Evolutionary conservation across 1,140 invertebrate species (phyloP).

Genomic region (Solenopsis fugax): DNA sequence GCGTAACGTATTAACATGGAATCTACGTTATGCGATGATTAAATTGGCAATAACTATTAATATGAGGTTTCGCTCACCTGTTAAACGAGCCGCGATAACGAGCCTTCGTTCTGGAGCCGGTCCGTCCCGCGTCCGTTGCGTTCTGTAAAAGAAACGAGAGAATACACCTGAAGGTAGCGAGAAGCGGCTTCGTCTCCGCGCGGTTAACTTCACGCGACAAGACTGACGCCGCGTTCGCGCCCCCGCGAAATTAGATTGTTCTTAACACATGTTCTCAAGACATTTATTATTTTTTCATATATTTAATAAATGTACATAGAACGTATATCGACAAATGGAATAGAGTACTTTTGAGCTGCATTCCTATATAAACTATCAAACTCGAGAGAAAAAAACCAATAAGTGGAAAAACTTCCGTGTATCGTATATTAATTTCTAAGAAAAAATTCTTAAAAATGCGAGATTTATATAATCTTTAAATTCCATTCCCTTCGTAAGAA

Average conservation of each 20-base stretch:
- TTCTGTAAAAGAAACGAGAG: too few species aligned
- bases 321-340: conserved; percentile 71
- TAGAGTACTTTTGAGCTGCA: conserved; percentile 55
- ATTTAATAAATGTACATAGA: conserved; percentile 75
- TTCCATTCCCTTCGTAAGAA: not conserved
- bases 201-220: too few species aligned
- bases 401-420: not conserved
- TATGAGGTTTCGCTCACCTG: too few species aligned
- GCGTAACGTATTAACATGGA: too few species aligned
- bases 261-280: conserved; percentile 19
- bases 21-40: too few species aligned
- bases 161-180: too few species aligned
- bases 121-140: too few species aligned
- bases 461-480: not conserved
- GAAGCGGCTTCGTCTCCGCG: too few species aligned
- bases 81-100: too few species aligned
- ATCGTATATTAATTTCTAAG: not conserved
- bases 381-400: not conserved
- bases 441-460: not conserved
- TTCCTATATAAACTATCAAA: not conserved
- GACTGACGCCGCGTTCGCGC: too few species aligned
- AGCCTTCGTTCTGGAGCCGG: too few species aligned
- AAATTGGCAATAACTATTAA: too few species aligned
- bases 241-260: conserved; percentile 23
- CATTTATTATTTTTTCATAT: conserved; percentile 73